Base-by-base conservation (phyloP, 2,113 vertebrate genomes). In the Typhlomys cinereus region DNA sequence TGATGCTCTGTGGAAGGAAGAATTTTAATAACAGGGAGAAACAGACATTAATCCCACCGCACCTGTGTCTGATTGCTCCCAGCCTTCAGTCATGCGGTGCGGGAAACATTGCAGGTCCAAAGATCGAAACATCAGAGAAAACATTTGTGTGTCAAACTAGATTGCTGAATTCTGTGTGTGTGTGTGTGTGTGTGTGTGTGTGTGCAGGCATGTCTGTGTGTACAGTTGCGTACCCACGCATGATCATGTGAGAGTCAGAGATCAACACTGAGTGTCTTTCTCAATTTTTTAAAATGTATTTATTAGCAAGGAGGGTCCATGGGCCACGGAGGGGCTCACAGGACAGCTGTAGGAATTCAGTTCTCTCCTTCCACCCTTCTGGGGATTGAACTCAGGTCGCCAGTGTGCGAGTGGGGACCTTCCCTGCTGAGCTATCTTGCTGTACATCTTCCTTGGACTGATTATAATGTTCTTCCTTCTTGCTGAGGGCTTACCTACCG, bases 11-110 rank as follows among this genome's bases (percentile, higher is more conserved):
- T 1, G 41, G 88, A 92, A 92, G 86, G 81, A 85, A 95, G 83
- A 87, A 87, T 92, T 92, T 93, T 96, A 87, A 90, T 94, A 95
- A 91, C 86, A 64, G 73, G 44, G 92, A 78, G 95, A 92, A 92
- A 67, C 89, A 89, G 81, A 20, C 75, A 84, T 94, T 54, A 86
- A 76, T 85, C 83, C 29, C 69, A 3, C 87, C 81, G 8, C 41
- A 92, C 94, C 71, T 46, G 54, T 0, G 1, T 91, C 80, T 71
- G 86, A 41, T 14, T 50, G 79, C 75, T 87, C 34, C 62, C 44
- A 57, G 21, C 67, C 54, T 62, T 62, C 57, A 86, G 70, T 74
- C 44, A 17, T 29, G 44, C 44, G 59, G 57, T 1, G 6, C 36
- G 66, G 62, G 14, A 62, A 81, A 75, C 73, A 36, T 50, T 91